Conservation (phyloP, 2,888 invertebrate genomes). For the Bursaphelenchus okinawaensis region DNA sequence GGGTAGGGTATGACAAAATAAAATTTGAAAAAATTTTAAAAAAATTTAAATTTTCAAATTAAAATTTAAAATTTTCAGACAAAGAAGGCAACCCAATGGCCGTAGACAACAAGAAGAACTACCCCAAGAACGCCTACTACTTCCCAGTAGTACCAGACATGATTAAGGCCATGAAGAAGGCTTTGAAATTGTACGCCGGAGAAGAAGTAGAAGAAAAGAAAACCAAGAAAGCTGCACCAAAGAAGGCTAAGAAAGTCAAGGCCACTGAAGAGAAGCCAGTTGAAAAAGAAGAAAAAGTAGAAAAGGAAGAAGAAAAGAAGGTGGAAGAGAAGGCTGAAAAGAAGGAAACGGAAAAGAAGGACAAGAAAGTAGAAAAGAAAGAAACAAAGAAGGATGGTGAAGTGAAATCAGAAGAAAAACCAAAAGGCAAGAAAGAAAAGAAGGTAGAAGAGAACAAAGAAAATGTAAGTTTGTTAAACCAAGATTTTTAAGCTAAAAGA, state of each 20-base stretch:
- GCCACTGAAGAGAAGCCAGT: conserved; percentile 19
- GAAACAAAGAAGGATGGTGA: not conserved
- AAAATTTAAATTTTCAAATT: no score
- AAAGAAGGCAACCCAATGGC: conserved; percentile 45
- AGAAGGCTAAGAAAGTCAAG: conserved; percentile 28
- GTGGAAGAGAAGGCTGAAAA: conserved; percentile 6
- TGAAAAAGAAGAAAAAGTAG: conserved; percentile 20
- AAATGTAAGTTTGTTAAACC: no score
- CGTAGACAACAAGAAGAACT: conserved; percentile 57
- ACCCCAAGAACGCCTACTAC: conserved; percentile 46
- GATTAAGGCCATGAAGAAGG: conserved; percentile 26
- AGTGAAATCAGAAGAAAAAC: conserved; percentile 1
- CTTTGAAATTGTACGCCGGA: conserved; percentile 15
- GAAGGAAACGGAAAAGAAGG: not conserved
- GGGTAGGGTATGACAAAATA: no score
- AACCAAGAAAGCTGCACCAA: not conserved
- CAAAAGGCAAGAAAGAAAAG: conserved; percentile 9
- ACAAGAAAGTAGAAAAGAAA: not conserved
- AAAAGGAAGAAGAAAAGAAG: not conserved
- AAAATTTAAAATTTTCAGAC: no score
- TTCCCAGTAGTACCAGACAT: conserved; percentile 48
- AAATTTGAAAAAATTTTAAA: no score
- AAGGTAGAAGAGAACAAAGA: not conserved
- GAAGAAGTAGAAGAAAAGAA: conserved; percentile 20
- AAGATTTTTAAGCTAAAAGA: no score